A percentile compares a stretch with the other conserved stretches of the same genome.
These are phyloP conservation scores for Hirtodrosophila alboralis DNA, from an alignment of 2,888 invertebrate genomes.

Conservation along the genomic window DNA sequence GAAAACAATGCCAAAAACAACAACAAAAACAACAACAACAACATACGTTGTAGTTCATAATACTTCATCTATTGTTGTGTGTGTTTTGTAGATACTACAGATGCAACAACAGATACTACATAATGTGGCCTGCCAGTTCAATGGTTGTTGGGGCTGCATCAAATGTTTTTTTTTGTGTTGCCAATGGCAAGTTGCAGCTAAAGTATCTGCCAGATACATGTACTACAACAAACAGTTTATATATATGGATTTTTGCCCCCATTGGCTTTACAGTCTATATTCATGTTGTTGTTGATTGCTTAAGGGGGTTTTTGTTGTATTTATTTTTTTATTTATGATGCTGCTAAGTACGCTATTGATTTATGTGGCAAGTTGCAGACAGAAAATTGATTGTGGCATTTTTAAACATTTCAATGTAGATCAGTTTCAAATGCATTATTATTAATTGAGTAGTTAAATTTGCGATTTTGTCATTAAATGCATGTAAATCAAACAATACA, in stretches of 20 bases:
- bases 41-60: conserved; percentile 38
- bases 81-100: no score
- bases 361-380: conserved; percentile 14
- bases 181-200: conserved; percentile 30
- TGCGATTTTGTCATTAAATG: conserved; percentile 16
- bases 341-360: conserved; percentile 25
- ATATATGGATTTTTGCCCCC: no score
- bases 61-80: conserved; percentile 23
- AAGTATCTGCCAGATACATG: conserved; percentile 40
- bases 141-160: conserved; percentile 29
- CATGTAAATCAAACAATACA: conserved; percentile 22
- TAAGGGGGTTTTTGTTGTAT: conserved; percentile 1
- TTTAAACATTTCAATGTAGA: conserved; percentile 1
- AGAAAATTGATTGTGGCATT: conserved; percentile 2
- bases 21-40: conserved; percentile 7
- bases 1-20: background rate
- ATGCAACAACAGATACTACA: conserved; percentile 16
- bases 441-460: conserved; percentile 40
- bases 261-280: no score
- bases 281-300: conserved; percentile 3
- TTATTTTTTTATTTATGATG: conserved; percentile 27
- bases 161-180: conserved; percentile 36
- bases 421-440: conserved; percentile 14
- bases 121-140: conserved; percentile 43
- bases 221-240: background rate